These are phyloP conservation scores for Agrochola litura DNA, from an alignment of 2,888 invertebrate species.

Conservation along the genomic window DNA sequence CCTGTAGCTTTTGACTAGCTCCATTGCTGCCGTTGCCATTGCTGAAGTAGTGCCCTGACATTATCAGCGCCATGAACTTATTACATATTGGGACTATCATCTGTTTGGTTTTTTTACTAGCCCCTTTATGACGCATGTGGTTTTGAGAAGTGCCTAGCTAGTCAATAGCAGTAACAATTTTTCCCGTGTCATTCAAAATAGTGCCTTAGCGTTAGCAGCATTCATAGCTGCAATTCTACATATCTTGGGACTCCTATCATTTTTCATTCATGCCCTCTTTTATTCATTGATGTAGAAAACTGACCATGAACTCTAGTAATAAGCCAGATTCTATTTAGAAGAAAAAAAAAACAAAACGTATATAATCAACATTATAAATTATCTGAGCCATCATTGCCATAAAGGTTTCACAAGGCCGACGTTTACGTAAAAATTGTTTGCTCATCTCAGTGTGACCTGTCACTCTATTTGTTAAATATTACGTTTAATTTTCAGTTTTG, in stretches of 20 bases:
- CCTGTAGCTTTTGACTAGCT: not conserved
- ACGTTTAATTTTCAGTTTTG: constrained; percentile 35
- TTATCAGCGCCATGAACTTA: not conserved
- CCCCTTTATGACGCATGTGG: not conserved
- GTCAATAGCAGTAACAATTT: not conserved
- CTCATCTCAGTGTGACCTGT: constrained; percentile 31
- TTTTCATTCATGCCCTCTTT: not conserved
- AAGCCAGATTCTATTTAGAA: constrained; percentile 7
- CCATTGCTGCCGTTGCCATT: not conserved
- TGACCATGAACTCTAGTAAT: constrained; percentile 23
- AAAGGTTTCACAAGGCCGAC: constrained; percentile 42
- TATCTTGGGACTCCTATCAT: not conserved
- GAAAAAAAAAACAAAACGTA: constrained; percentile 13
- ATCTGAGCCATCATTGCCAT: constrained; percentile 17
- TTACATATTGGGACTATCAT: not conserved
- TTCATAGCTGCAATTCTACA: not conserved
- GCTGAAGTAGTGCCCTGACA: not conserved
- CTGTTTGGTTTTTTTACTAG: not conserved
- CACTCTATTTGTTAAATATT: constrained; percentile 31
- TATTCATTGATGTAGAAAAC: not conserved
- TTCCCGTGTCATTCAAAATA: not conserved
- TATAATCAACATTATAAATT: constrained; percentile 37
- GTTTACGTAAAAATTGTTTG: constrained; percentile 42
- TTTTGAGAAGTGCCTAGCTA: not conserved
- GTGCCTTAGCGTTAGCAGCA: not conserved